Evolutionary conservation across 1,140 invertebrate genomes (phyloP).

Genomic region (Neodiprion fabricii): DNA sequence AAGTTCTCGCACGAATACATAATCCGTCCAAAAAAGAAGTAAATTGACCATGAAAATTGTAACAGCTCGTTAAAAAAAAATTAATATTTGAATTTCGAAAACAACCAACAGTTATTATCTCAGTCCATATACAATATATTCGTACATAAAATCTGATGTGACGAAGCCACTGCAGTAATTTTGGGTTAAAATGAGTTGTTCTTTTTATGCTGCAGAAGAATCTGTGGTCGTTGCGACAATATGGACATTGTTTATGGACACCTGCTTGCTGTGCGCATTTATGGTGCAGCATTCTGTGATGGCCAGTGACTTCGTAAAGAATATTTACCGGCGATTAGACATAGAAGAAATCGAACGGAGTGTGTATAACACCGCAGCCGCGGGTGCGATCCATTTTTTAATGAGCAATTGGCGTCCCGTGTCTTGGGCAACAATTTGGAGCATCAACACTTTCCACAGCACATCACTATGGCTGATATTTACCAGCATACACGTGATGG

Average conservation of each 20-base stretch:
- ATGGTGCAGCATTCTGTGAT: conserved; percentile 64
- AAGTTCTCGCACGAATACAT: too few species aligned
- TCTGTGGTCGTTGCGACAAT: conserved; percentile 30
- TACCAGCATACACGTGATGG: conserved; percentile 58
- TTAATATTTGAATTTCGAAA: too few species aligned
- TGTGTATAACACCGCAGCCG: conserved; percentile 57
- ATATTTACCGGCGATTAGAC: conserved; percentile 47
- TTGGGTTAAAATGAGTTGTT: conserved; percentile 19
- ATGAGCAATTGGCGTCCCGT: conserved; percentile 58
- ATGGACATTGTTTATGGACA: conserved; percentile 52
- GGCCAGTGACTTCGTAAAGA: conserved; percentile 56
- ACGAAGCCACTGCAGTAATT: too few species aligned
- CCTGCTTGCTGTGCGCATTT: conserved; percentile 58
- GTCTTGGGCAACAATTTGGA: conserved; percentile 58
- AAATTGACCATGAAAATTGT: too few species aligned
- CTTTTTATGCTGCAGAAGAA: conserved; percentile 38
- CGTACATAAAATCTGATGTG: too few species aligned
- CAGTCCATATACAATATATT: too few species aligned
- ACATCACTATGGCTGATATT: conserved; percentile 58
- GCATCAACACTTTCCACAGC: conserved; percentile 53
- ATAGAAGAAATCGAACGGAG: conserved; percentile 58
- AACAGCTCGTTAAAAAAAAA: too few species aligned
- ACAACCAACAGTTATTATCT: too few species aligned
- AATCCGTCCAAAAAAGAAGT: too few species aligned
- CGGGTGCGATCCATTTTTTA: conserved; percentile 45